Percentiles rank a stretch among this genome's conserved stretches.
These are phyloP conservation scores for Cephus nigrinus DNA, from an alignment of 2,888 invertebrate species.

Conservation along the genomic window DNA sequence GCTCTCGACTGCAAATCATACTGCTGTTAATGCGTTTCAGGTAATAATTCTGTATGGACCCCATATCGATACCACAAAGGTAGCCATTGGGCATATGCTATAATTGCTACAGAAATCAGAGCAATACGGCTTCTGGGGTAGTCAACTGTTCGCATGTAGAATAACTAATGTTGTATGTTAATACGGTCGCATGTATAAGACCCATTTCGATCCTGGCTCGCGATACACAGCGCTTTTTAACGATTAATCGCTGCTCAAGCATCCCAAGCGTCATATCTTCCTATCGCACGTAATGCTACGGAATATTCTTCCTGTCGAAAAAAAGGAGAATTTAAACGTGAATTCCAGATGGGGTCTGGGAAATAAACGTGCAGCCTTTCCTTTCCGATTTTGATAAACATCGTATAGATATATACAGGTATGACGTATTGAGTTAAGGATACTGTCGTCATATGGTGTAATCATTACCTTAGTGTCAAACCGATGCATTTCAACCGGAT, in stretches of 20 bases:
- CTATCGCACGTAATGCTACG: slow-evolving; percentile 37
- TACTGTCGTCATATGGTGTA: neutral
- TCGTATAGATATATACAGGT: neutral
- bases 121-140: neutral
- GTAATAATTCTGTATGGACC: neutral
- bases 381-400: neutral
- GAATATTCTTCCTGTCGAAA: neutral
- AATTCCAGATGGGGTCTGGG: neutral
- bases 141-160: slow-evolving; percentile 40
- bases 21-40: neutral
- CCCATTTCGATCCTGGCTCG: slow-evolving; percentile 45
- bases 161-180: slow-evolving; percentile 54
- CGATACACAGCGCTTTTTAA: slow-evolving; percentile 53
- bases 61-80: neutral
- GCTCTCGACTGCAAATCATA: neutral
- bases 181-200: slow-evolving; percentile 49
- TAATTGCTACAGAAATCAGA: slow-evolving; percentile 1
- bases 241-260: slow-evolving; percentile 53
- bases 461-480: neutral
- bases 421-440: neutral
- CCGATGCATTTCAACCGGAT: neutral
- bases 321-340: neutral
- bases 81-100: neutral
- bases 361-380: neutral
- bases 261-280: slow-evolving; percentile 40